Base-by-base conservation (phyloP, 2,113 vertebrate genomes). In the Phaetusa simplex region DNA sequence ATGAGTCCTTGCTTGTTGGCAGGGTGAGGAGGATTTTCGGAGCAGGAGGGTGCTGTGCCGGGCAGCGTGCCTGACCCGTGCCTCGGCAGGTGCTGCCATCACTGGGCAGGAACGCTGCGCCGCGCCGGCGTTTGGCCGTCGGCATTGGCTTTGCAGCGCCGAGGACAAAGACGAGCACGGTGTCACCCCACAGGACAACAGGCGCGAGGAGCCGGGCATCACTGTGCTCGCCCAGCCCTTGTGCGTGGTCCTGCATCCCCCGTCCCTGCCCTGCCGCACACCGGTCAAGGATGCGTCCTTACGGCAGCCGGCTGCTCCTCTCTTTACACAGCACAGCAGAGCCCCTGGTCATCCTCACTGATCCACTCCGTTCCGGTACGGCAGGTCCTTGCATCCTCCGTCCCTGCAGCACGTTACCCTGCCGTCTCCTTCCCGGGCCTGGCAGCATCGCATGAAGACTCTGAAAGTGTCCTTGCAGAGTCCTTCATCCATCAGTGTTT, bases 141-240 rank as follows among this genome's bases (percentile, higher is more conserved):
- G 0, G 18, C 8, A 2, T 8, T 11, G 3, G 72, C 9, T 2
- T n/a, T 61, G 77, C 72, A 14, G 86, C 49, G 0, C 65, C 23
- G 69, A 64, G 78, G 64, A 61, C 90, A 67, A 5, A 1, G 19
- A 34, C 5, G 49, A 42, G 91, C 67, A 61, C 32, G 12, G 14
- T 3, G 11, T 12, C 15, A 52, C 55, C 50, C 64, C 13, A 0
- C 11, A 17, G 0, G 0, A 3, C 19, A 16, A 0, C 3, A 2
- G 13, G 30, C 8, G 0, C 0, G 0, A 26, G 4, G 32, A 67
- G 50, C 66, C 7, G 14, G 53, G 53, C 50, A 50, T 21, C 1
- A 6, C 73, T 34, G 2, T 12, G 61, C 17, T 24, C 58, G 9
- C 18, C 17, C 67, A 52, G 23, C 32, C 70, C 15, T 30, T 2